Evolutionary conservation across 2,113 vertebrate species (phyloP).

Genomic region (Rhizomys pruinosus): DNA sequence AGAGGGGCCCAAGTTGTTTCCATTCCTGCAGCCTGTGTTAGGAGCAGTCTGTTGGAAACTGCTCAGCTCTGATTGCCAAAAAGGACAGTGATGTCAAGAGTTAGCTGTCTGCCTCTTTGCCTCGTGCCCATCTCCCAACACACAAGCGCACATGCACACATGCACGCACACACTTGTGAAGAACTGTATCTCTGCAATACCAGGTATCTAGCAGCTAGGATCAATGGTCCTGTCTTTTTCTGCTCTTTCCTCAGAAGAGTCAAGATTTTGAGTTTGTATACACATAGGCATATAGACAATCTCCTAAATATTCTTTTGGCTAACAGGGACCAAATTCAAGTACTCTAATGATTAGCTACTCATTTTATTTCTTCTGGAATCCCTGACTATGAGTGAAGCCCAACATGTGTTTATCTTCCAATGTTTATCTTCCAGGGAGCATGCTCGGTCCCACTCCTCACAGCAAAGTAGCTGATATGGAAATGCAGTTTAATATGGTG

Average conservation of each 20-base stretch:
- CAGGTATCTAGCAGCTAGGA: background rate
- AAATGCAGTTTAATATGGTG: background rate
- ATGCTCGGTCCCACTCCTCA: background rate
- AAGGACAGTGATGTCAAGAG: background rate
- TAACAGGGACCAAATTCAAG: conserved; percentile 57
- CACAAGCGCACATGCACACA: too few species aligned
- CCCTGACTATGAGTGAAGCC: conserved; percentile 48
- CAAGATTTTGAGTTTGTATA: background rate
- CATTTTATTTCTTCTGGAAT: conserved; percentile 69
- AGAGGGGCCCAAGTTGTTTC: background rate
- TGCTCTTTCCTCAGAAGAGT: background rate
- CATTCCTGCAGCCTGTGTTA: background rate
- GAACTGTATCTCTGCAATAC: background rate
- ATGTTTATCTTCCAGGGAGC: conserved; percentile 64
- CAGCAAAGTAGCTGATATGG: conserved; percentile 7
- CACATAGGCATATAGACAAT: conserved; percentile 5
- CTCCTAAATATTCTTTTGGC: conserved; percentile 53
- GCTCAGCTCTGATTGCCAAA: background rate
- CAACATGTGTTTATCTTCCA: conserved; percentile 62
- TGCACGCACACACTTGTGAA: too few species aligned
- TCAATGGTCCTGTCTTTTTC: background rate
- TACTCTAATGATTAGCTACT: conserved; percentile 52
- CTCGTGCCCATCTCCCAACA: background rate
- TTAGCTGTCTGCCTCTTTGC: too few species aligned
- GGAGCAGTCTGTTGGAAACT: background rate